Percentiles rank a stretch among this genome's conserved stretches.
These are phyloP conservation scores for Setipinna tenuifilis DNA, from an alignment of 2,797 vertebrate species.

Conservation along the genomic window DNA sequence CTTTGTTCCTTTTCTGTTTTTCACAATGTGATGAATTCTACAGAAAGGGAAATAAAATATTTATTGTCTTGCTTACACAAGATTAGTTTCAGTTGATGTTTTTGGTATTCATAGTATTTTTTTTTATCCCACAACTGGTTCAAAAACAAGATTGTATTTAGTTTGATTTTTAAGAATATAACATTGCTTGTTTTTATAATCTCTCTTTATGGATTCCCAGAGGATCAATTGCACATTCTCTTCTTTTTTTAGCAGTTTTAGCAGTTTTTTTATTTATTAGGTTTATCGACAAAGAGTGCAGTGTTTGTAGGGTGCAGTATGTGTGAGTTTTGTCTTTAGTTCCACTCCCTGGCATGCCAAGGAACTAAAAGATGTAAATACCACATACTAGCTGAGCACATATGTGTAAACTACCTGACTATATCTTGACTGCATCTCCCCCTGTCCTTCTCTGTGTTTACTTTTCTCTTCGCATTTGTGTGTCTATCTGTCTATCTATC, in stretches of 20 bases:
- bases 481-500: neutral
- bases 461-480: neutral
- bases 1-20: neutral
- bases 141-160: neutral
- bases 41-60: neutral
- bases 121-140: neutral
- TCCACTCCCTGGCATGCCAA: conserved; percentile 11
- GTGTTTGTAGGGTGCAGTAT: neutral
- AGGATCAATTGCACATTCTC: neutral
- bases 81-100: neutral
- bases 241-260: neutral
- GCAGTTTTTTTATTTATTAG: neutral
- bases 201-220: neutral
- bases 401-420: neutral
- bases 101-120: neutral
- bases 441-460: neutral
- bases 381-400: neutral
- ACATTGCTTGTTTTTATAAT: too few species aligned
- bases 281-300: neutral
- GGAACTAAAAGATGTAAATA: neutral
- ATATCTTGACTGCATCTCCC: neutral
- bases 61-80: neutral
- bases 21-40: neutral
- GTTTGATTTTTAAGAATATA: neutral
- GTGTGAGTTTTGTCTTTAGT: neutral